Conservation (phyloP, 1,140 invertebrate genomes). For the Lasaia peninsularis region DNA sequence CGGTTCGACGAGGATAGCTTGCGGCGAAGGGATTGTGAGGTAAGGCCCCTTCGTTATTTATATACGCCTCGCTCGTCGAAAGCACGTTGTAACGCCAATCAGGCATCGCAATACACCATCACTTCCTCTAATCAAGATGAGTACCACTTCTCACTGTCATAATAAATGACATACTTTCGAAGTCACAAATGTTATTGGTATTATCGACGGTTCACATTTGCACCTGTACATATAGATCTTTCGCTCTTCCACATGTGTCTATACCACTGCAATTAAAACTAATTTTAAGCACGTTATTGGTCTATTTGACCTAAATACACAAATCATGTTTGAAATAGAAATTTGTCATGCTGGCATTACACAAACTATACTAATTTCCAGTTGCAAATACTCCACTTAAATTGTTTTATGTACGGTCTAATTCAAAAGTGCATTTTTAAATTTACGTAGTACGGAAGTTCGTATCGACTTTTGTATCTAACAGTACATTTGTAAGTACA, state of each 20-base stretch:
- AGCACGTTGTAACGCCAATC: constrained; percentile 77
- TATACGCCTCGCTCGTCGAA: constrained; percentile 73
- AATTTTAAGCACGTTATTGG: not conserved
- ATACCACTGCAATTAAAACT: not conserved
- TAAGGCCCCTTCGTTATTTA: constrained; percentile 48
- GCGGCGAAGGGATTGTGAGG: constrained; percentile 56
- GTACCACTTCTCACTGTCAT: constrained; percentile 32
- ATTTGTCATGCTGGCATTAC: constrained; percentile 11
- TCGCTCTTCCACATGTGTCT: constrained; percentile 1
- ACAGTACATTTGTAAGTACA: too few relatives aligned
- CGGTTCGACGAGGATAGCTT: constrained; percentile 63
- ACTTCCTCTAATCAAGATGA: constrained; percentile 41
- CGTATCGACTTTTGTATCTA: too few relatives aligned
- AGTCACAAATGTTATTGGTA: constrained; percentile 30
- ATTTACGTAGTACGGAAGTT: too few relatives aligned
- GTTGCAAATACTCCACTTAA: too few relatives aligned
- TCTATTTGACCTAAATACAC: constrained; percentile 9
- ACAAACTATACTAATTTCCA: not conserved
- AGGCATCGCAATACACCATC: constrained; percentile 68
- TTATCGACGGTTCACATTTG: constrained; percentile 35
- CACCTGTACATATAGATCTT: constrained; percentile 15
- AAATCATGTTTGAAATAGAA: constrained; percentile 15
- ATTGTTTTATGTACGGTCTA: too few relatives aligned
- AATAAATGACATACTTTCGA: constrained; percentile 39
- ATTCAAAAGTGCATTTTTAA: too few relatives aligned